These are phyloP conservation scores for Nasonovia ribisnigri DNA, from an alignment of 2,888 invertebrate species.

Conservation along the genomic window DNA sequence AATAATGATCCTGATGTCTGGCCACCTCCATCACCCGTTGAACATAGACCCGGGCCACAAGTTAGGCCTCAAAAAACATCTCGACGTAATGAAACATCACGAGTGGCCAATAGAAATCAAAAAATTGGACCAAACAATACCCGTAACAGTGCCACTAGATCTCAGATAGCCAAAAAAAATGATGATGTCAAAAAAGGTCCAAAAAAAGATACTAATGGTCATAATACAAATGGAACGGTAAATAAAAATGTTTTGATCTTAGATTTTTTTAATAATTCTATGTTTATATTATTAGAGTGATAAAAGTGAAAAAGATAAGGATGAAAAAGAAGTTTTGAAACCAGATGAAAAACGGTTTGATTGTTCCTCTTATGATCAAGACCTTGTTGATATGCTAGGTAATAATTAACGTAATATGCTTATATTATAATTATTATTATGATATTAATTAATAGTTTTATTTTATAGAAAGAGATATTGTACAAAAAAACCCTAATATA, in stretches of 20 bases:
- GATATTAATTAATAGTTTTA: constrained; percentile 33
- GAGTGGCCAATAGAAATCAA: constrained; percentile 63
- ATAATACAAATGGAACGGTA: constrained; percentile 66
- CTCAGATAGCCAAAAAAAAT: constrained; percentile 63
- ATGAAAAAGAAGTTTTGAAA: constrained; percentile 77
- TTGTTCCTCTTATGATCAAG: constrained; percentile 85
- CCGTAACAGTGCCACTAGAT: constrained; percentile 64
- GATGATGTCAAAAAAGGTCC: constrained; percentile 67
- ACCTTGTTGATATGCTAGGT: constrained; percentile 92
- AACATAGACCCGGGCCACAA: constrained; percentile 73
- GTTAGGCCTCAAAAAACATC: constrained; percentile 61
- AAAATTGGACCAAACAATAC: constrained; percentile 64
- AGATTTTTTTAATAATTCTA: constrained; percentile 22
- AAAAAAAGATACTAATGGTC: constrained; percentile 67
- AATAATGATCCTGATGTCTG: constrained; percentile 86
- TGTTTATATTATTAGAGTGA: constrained; percentile 62
- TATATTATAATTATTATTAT: neutral
- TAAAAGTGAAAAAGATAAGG: constrained; percentile 69
- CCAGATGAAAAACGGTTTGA: constrained; percentile 89
- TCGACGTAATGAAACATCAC: constrained; percentile 64
- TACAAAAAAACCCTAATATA: constrained; percentile 96
- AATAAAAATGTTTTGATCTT: neutral
- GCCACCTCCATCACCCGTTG: constrained; percentile 86
- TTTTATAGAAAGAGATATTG: constrained; percentile 86
- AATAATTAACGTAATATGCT: constrained; percentile 67